Percentiles rank a stretch among this genome's conserved stretches.
Evolutionary conservation across 2,888 invertebrate species (phyloP).

Genomic region (Coelogynopora nodosa): DNA sequence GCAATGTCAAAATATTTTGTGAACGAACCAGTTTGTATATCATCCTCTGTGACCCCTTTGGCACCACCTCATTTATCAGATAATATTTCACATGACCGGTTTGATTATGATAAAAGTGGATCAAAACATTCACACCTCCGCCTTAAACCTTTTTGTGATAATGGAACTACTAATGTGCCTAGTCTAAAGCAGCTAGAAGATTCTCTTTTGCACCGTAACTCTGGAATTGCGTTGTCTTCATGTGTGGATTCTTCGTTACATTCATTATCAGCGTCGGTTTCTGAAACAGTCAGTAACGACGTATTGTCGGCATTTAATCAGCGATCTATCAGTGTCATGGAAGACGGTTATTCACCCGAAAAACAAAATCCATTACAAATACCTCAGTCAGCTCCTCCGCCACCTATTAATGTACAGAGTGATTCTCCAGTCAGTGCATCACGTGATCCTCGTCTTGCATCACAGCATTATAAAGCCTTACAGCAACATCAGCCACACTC

Average conservation of each 20-base stretch:
- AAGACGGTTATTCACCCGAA: no score
- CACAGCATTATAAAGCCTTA: not conserved
- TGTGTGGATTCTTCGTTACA: not conserved
- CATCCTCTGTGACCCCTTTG: no score
- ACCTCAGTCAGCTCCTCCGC: not conserved
- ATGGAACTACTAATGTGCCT: not conserved
- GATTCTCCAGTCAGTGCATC: not conserved
- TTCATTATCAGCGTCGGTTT: not conserved
- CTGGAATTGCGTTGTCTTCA: not conserved
- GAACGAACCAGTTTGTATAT: not conserved
- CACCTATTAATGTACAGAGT: not conserved
- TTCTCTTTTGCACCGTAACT: not conserved
- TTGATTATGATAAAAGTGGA: not conserved
- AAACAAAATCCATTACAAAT: not conserved
- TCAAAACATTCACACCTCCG: not conserved
- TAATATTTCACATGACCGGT: no score
- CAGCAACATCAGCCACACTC: not conserved
- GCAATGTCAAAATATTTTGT: no score
- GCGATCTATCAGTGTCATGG: not conserved
- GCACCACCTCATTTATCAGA: not conserved
- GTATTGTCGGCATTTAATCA: not conserved
- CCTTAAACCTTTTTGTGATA: not conserved
- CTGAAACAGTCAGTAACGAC: not conserved
- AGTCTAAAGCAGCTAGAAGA: not conserved
- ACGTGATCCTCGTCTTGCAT: constrained; percentile 20